Evolutionary conservation across 2,888 invertebrate genomes (phyloP), one percentile per base, ranked within the genome.

Genomic region (Spodoptera exigua): DNA sequence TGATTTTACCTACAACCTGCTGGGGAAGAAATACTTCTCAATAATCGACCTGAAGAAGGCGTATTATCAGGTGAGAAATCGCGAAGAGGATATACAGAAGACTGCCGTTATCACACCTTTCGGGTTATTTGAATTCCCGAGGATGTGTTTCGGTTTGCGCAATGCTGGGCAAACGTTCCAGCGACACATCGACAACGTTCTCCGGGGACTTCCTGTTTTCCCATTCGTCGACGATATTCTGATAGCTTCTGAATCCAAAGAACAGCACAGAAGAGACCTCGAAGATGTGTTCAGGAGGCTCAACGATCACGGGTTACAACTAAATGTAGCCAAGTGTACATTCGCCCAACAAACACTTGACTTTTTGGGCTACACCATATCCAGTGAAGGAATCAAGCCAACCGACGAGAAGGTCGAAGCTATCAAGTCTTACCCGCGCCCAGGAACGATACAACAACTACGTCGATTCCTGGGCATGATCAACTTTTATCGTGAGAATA

Each of bases 171-270:
- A 35, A 12, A 35, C 35, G 1, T 59, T 58, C 11, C 63, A 59
- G n/a, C 32, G 55, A 2, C 53, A 48, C 13, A 57, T 59, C 10
- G 40, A 55, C 9, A 56, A 17, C 2, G 57, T 62, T 12, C 18
- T 61, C 10, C 47, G 36, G 0, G 51, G 55, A 5, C 34, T 55
- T 0, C 35, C 49, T 0, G 55, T 51, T 1, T 39, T 49, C 10
- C 37, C 39, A 17, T 61, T 51, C n/a, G 27, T 55, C 3, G 55
- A 54, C 13, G 61, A 51, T 21, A 18, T 61, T 18, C 13, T 61
- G 1, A 14, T 54, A 4, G 45, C 44, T 0, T 48, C 43, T 5
- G 13, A 13, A 32, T 21, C 10, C 9, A n/a, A 40, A n/a, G 27
- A 16, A 14, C 13, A 27, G 12, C n/a, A 36, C 37, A 37, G 37